Conservation (phyloP, 2,113 vertebrate genomes). For the Campylomormyrus numenius region DNA sequence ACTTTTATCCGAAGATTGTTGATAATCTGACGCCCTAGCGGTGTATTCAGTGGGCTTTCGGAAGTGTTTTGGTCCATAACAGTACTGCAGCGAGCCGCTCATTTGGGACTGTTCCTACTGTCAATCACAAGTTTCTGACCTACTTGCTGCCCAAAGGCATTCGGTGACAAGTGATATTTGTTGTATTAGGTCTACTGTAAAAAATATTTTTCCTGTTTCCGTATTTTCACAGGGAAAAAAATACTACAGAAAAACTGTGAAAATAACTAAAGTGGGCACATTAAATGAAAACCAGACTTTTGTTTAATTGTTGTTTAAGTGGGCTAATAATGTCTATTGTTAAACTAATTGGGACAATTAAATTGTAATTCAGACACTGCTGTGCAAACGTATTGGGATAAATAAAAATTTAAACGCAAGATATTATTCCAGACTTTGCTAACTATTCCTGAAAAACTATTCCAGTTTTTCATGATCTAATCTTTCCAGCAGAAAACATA, state of each 20-base stretch:
- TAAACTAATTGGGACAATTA: not conserved
- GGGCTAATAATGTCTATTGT: not conserved
- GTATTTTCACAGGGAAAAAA: not conserved
- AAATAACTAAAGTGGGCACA: not conserved
- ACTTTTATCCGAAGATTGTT: not conserved
- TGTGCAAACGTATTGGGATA: not conserved
- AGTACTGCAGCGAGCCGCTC: not conserved
- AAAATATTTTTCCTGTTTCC: not conserved
- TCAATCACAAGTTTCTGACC: not conserved
- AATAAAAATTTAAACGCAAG: not conserved
- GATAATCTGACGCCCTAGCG: not conserved
- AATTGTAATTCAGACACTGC: not conserved
- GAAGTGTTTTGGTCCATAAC: not conserved
- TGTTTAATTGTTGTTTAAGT: not conserved
- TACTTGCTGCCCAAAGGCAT: not conserved
- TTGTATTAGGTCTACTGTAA: not conserved
- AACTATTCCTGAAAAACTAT: not conserved
- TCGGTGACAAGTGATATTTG: not conserved
- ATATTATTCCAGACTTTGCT: not conserved
- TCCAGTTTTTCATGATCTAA: not conserved
- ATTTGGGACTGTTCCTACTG: not conserved
- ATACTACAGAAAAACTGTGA: not conserved
- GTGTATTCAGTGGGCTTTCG: not conserved
- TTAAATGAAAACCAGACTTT: not conserved
- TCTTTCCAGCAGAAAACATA: not conserved